These are phyloP conservation scores for Brachynemurus nebulosus DNA, from an alignment of 2,888 invertebrate species.

Conservation along the genomic window DNA sequence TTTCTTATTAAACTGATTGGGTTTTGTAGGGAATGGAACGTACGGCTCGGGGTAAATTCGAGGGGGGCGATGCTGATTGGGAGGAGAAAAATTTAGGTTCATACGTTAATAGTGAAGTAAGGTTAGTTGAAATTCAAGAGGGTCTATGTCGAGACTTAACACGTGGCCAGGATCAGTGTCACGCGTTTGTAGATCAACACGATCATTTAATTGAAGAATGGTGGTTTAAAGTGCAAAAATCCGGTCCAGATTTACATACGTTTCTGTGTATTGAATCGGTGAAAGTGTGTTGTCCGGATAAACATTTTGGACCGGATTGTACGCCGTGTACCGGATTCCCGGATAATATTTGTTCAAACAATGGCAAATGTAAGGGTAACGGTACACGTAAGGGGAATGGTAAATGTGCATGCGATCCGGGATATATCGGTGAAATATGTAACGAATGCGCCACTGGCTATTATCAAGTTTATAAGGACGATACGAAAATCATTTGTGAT, in stretches of 20 bases:
- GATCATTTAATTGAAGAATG: slow-evolving; percentile 75
- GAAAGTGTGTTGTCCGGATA: slow-evolving; percentile 69
- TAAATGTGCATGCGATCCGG: slow-evolving; percentile 70
- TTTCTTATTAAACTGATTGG: no score
- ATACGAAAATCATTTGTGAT: slow-evolving; percentile 58
- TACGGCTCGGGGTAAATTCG: slow-evolving; percentile 77
- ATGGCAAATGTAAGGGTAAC: slow-evolving; percentile 69
- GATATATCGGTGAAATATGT: slow-evolving; percentile 68
- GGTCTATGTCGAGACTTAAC: slow-evolving; percentile 62
- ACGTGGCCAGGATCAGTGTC: slow-evolving; percentile 66
- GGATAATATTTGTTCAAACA: slow-evolving; percentile 60
- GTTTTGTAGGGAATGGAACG: slow-evolving; percentile 53
- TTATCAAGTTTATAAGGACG: slow-evolving; percentile 61
- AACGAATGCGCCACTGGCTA: slow-evolving; percentile 59
- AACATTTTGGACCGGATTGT: slow-evolving; percentile 74
- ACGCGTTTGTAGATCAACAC: slow-evolving; percentile 67
- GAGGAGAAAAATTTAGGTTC: slow-evolving; percentile 75
- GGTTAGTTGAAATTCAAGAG: slow-evolving; percentile 85
- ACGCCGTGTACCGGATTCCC: slow-evolving; percentile 62
- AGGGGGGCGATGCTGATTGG: slow-evolving; percentile 89
- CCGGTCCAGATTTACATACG: slow-evolving; percentile 41
- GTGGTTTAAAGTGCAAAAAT: slow-evolving; percentile 49
- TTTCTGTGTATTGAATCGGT: slow-evolving; percentile 70
- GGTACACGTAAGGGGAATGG: slow-evolving; percentile 92
- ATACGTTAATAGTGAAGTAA: slow-evolving; percentile 74